Evolutionary conservation across 1,140 invertebrate genomes (phyloP).

Genomic region (Centruroides vittatus): DNA sequence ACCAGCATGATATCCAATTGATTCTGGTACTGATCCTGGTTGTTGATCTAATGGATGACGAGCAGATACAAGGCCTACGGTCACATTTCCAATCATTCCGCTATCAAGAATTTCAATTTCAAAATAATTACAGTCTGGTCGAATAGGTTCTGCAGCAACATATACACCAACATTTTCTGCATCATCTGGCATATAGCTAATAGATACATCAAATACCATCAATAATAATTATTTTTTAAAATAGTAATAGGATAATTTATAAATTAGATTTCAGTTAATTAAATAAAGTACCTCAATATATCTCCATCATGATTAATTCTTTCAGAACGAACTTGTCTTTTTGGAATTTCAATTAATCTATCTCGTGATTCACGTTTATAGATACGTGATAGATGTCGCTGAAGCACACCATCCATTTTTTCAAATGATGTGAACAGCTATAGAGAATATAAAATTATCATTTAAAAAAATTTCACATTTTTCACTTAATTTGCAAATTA

Average conservation of each 20-base stretch:
- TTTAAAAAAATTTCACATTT: neutral
- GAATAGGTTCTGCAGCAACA: constrained; percentile 27
- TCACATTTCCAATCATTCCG: constrained; percentile 26
- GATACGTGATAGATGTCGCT: constrained; percentile 5
- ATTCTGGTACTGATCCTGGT: constrained; percentile 32
- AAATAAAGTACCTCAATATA: constrained; percentile 20
- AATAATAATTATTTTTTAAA: neutral
- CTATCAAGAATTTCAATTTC: constrained; percentile 33
- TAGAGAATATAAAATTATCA: neutral
- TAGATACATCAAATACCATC: neutral
- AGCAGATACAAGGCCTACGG: constrained; percentile 31
- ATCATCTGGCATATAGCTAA: constrained; percentile 27
- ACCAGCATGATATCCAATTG: constrained; percentile 33
- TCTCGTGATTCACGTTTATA: constrained; percentile 8
- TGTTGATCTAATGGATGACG: constrained; percentile 31
- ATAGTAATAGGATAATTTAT: neutral
- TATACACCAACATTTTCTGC: constrained; percentile 29
- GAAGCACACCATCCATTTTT: constrained; percentile 16
- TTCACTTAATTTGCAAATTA: too few relatives aligned
- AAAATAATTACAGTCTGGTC: constrained; percentile 31
- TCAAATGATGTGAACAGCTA: constrained; percentile 1
- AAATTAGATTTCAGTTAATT: too few relatives aligned
- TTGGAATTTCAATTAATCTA: neutral
- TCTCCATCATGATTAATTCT: constrained; percentile 22
- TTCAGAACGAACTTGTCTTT: constrained; percentile 6